Percentiles rank a stretch among this genome's conserved stretches.
phyloP scores from a whole-genome alignment of 2,113 vertebrate species.

The Campylomormyrus tamandua region DNA sequence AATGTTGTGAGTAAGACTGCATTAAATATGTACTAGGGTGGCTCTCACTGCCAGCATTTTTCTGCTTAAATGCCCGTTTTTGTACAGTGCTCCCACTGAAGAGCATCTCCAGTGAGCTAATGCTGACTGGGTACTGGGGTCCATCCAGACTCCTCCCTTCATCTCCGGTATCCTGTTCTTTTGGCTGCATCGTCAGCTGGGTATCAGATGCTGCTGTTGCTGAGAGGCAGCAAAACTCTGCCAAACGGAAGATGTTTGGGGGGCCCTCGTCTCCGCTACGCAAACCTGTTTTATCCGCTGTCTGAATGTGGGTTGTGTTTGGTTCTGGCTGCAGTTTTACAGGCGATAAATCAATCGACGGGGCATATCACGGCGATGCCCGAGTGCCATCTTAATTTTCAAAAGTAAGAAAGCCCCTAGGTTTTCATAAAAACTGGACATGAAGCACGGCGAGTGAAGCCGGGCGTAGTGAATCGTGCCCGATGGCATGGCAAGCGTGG shows the following conservation, averaged over 20 bases:
- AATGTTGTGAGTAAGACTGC: background rate
- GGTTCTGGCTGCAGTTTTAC: background rate
- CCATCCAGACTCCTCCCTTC: background rate
- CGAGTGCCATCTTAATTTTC: conserved; percentile 2
- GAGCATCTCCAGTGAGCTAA: background rate
- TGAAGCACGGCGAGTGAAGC: background rate
- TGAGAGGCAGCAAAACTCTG: background rate
- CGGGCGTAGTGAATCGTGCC: conserved; percentile 24
- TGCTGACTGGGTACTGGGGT: background rate
- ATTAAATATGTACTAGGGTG: conserved; percentile 7
- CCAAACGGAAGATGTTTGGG: background rate
- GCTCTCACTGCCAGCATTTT: background rate
- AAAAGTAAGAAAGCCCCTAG: conserved; percentile 12
- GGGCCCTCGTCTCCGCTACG: background rate
- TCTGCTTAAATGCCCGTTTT: background rate
- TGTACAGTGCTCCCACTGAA: background rate
- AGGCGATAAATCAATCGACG: background rate
- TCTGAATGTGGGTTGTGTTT: background rate
- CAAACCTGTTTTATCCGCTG: too few species aligned
- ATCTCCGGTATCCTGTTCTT: conserved; percentile 1
- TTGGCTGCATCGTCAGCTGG: background rate
- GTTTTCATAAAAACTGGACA: conserved; percentile 16
- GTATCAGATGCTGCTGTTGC: background rate
- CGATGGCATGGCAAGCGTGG: conserved; percentile 18
- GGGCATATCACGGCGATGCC: background rate